A percentile compares a stretch with the other conserved stretches of the same genome.
Conservation (phyloP, 2,113 vertebrate genomes). For the Gnathonemus longibarbis region DNA sequence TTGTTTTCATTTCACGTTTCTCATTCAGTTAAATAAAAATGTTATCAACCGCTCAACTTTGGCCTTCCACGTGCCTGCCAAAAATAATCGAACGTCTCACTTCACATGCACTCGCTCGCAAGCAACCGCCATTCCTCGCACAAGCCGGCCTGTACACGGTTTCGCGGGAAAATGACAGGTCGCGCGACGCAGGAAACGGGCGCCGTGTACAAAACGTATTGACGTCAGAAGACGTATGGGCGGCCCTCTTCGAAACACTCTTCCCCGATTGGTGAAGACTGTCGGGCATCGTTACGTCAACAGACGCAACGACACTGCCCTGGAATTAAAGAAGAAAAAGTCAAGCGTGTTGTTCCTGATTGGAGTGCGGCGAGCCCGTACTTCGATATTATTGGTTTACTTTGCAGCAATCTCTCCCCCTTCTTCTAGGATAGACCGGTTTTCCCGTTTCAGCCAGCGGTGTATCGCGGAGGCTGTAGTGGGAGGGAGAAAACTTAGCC, state of each 20-base stretch:
- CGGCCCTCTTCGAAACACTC: background rate
- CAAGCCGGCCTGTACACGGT: background rate
- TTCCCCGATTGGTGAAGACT: conserved; percentile 37
- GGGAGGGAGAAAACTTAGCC: conserved; percentile 51
- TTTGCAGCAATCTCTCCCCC: conserved; percentile 13
- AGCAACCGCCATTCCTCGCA: background rate
- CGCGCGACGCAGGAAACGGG: conserved; percentile 26
- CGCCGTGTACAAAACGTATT: conserved; percentile 34
- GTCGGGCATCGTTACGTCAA: conserved; percentile 13
- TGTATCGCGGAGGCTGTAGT: conserved; percentile 59
- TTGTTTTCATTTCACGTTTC: background rate
- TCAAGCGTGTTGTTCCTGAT: conserved; percentile 28
- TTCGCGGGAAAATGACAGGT: conserved; percentile 25
- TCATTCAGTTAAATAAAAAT: background rate
- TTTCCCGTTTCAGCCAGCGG: conserved; percentile 54
- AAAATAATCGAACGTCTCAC: background rate
- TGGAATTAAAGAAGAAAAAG: conserved; percentile 12
- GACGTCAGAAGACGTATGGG: conserved; percentile 34
- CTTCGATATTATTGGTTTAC: conserved; percentile 31
- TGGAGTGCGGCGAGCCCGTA: conserved; percentile 33
- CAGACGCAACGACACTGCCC: conserved; percentile 14
- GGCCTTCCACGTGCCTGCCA: background rate
- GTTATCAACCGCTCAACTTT: background rate
- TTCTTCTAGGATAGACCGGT: conserved; percentile 37
- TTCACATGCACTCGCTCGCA: background rate